Percentiles rank a stretch among this genome's conserved stretches.
Evolutionary conservation across 1,140 invertebrate species (phyloP).

Genomic region (Zaprionus inermis): DNA sequence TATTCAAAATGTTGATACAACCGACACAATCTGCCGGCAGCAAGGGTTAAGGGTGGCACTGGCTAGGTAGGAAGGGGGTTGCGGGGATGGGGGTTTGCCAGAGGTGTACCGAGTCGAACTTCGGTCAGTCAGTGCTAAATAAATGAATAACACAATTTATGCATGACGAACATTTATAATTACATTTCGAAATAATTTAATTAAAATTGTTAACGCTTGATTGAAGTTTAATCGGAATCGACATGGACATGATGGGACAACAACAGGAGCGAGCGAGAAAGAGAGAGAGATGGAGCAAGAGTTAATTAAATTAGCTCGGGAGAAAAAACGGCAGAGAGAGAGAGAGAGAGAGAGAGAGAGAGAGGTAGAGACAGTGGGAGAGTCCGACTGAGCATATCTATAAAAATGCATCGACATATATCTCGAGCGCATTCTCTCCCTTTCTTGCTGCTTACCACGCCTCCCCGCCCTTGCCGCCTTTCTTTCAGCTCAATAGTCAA

Average conservation of each 20-base stretch:
- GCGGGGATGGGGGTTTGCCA: not conserved
- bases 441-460: not conserved
- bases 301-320: conserved; percentile 75
- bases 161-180: conserved; percentile 81
- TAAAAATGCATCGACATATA: conserved; percentile 32
- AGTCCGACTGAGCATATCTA: conserved; percentile 67
- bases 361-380: conserved; percentile 46
- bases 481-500: conserved; percentile 19
- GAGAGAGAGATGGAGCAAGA: conserved; percentile 2
- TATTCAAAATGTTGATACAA: conserved; percentile 72
- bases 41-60: conserved; percentile 5
- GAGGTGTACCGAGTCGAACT: not conserved
- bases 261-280: conserved; percentile 11
- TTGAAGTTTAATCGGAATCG: conserved; percentile 77
- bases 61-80: no score
- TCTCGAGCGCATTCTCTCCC: not conserved
- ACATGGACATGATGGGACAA: conserved; percentile 21
- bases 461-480: not conserved
- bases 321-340: conserved; percentile 13
- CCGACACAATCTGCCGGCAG: conserved; percentile 12
- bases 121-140: conserved; percentile 53
- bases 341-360: not conserved
- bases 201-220: conserved; percentile 83
- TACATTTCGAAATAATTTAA: conserved; percentile 83
- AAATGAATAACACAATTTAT: conserved; percentile 83